Evolutionary conservation across 2,888 invertebrate genomes (phyloP), one percentile per base, ranked within the genome.

Genomic region (Drosophila neotestacea): DNA sequence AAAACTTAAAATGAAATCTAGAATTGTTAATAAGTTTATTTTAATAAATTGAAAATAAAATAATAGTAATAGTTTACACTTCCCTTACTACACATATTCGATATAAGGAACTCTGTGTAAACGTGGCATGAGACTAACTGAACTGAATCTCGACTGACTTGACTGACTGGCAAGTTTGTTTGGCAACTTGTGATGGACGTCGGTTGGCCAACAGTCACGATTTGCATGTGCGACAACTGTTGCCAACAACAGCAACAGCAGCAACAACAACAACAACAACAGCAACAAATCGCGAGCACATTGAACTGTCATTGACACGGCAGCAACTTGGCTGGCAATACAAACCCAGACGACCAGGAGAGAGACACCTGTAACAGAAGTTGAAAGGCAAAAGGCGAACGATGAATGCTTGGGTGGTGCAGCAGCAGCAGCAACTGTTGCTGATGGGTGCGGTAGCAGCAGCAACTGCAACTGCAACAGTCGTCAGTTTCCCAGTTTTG

Each of bases 301-400:
- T 91, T 87, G 88, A 90, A 90, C 90, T 91, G 90, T 88, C 91
- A 90, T 89, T 91, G 91, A 91, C 91, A 89, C 91, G 81, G 81
- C 84, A 78, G 55, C 85, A 76, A 76, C 61, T 70, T 55, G 60
- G 47, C 63, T 28, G 51, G 56, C 74, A 63, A 74, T 66, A 34
- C 67, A 28, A 59, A 50, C 65, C 13, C 54, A 65, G 69, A 66
- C 70, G 65, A 73, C 46, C 68, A 36, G 32, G 56, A 74, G 73
- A 64, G 74, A 85, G 87, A 84, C 84, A 84, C 84, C 84, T 84
- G 84, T 84, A 84, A 69, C 81, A 56, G 72, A 80, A 85, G 84
- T 85, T 85, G 84, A 85, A 85, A 88, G 84, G 84, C 84, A 84
- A 84, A 85, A 88, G 85, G 81, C 81, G 64, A 76, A 79, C 77